Conservation (phyloP, 1,140 invertebrate genomes). For the Paralvinella palmiformis region DNA sequence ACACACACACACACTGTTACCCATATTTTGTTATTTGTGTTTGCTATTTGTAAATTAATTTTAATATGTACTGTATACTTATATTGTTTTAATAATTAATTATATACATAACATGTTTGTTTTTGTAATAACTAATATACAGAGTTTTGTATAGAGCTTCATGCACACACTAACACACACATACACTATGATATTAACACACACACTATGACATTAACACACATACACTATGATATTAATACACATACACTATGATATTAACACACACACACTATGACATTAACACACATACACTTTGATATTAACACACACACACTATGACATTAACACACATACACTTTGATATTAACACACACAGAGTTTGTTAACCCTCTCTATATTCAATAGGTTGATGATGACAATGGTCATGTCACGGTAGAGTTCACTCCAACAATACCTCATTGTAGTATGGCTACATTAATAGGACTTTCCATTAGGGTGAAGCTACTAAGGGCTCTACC, state of each 20-base stretch:
- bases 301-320: background rate
- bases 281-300: background rate
- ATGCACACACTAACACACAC: background rate
- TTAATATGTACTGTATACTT: background rate
- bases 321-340: background rate
- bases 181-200: background rate
- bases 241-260: background rate
- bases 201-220: background rate
- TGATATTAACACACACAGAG: background rate
- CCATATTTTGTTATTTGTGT: background rate
- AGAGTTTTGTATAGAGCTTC: too few species aligned
- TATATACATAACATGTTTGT: constrained; percentile 4
- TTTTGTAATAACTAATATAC: background rate
- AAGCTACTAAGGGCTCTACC: constrained; percentile 84
- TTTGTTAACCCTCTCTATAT: background rate
- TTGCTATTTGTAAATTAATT: background rate
- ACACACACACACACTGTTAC: background rate
- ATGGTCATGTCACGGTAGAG: constrained; percentile 63
- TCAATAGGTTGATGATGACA: constrained; percentile 48
- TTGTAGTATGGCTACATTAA: constrained; percentile 98
- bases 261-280: background rate
- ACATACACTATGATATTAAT: background rate
- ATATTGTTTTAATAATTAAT: constrained; percentile 16
- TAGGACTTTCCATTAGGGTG: constrained; percentile 66
- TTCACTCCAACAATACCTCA: constrained; percentile 99